Evolutionary conservation across 1,140 invertebrate species (phyloP), one percentile per base, ranked within the genome.

Genomic region (Diploscapter pachys): DNA sequence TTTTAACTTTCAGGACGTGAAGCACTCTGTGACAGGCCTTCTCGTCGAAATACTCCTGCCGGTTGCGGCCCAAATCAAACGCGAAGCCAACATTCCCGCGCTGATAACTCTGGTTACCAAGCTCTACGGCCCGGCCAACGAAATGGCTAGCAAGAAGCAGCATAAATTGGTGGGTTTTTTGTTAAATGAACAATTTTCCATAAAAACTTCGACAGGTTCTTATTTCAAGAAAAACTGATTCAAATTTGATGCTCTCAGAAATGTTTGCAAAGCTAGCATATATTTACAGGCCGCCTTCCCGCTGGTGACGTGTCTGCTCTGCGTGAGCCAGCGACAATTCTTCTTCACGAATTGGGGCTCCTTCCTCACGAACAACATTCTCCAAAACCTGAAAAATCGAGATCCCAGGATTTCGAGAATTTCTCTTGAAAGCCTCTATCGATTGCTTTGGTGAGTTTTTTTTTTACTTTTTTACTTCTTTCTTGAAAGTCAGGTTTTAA

Each of bases 11-110:
- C 57, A 98, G 86, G 96, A 99, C 87, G 93, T 99, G 5, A 95
- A 98, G 83, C 96, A 99, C 87, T 95, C 96, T 2, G 87, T 99
- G 9, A 96, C 96, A 68, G 95, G 95, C 4, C 89, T 99, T 9
- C 97, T 99, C 88, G 96, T 99, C 53, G 97, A 99, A 87, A 99
- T 99, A 82, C 88, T 99, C 2, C 92, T 99, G 72, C 97, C 97
- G 3, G 95, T 99, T 48, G 95, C 96, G 70, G 95, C 95, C 62
- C 92, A 93, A 73, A 96, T 98, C 2, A 99, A 98, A 87, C 97
- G 91, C 85, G 95, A 98, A 89, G 94, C 99, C 2, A 99, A 99
- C 87, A 95, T 99, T 65, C 96, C 97, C 0, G 97, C 96, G 83
- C 87, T 99, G 68, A 99, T 99, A 87, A 96, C 96, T 86, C 98